Conservation (phyloP, 2,888 invertebrate genomes). For the Cactoblastis cactorum region DNA sequence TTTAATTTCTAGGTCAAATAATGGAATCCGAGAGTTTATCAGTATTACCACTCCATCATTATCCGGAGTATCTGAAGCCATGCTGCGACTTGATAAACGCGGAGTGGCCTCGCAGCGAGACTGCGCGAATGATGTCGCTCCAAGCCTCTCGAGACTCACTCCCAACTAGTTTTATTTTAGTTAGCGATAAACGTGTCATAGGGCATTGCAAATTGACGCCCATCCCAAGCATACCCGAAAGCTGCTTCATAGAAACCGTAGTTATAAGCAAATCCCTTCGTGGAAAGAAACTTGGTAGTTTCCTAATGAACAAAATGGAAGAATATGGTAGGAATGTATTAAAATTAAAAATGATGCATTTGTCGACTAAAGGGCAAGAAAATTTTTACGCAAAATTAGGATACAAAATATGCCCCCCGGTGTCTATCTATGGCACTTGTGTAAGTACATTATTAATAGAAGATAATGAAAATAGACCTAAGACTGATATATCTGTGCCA, state of each 20-base stretch:
- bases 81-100: constrained; percentile 89
- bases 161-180: constrained; percentile 85
- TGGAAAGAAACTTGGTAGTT: constrained; percentile 87
- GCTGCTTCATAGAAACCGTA: constrained; percentile 90
- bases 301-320: constrained; percentile 86
- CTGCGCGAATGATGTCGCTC: constrained; percentile 87
- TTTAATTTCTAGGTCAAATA: constrained; percentile 22
- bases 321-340: constrained; percentile 83
- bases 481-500: constrained; percentile 36
- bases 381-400: constrained; percentile 87
- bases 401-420: constrained; percentile 83
- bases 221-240: constrained; percentile 83
- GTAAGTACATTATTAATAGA: constrained; percentile 28
- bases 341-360: constrained; percentile 81
- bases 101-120: constrained; percentile 92
- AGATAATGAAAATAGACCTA: constrained; percentile 24
- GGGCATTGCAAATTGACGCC: constrained; percentile 90
- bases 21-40: constrained; percentile 53
- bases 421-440: constrained; percentile 82
- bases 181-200: constrained; percentile 79
- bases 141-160: constrained; percentile 85
- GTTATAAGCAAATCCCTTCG: constrained; percentile 85
- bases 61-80: constrained; percentile 84
- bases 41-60: constrained; percentile 85
- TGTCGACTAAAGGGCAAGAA: constrained; percentile 87